Evolutionary conservation across 1,140 invertebrate species (phyloP).

Genomic region (Manduca sexta): DNA sequence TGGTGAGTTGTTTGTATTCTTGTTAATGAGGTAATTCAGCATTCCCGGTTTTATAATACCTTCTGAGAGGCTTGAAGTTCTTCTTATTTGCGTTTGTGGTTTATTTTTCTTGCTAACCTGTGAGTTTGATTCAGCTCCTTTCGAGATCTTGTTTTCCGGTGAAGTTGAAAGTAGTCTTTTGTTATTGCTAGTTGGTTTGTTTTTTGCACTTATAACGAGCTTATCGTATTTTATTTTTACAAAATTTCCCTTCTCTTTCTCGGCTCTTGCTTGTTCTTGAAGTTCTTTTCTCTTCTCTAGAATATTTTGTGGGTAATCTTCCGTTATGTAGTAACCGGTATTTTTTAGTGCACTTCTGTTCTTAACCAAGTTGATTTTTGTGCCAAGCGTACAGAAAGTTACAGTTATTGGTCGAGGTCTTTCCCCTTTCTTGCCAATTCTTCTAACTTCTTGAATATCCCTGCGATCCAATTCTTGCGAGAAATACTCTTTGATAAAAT

Average conservation of each 20-base stretch:
- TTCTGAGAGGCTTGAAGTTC: conserved; percentile 19
- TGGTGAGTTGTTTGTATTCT: conserved; percentile 11
- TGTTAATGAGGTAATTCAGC: conserved; percentile 17
- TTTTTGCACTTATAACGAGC: conserved; percentile 13
- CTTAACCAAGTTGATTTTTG: neutral
- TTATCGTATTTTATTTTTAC: conserved; percentile 23
- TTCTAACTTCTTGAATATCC: neutral
- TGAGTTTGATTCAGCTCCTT: conserved; percentile 14
- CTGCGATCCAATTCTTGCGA: neutral
- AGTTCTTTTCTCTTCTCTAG: conserved; percentile 7
- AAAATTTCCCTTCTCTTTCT: conserved; percentile 13
- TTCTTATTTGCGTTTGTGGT: conserved; percentile 13
- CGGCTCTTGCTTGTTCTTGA: conserved; percentile 16
- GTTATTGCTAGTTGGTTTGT: no score
- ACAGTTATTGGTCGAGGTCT: neutral
- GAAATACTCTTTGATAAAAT: neutral
- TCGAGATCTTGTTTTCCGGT: conserved; percentile 17
- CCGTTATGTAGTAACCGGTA: neutral
- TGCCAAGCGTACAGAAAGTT: neutral
- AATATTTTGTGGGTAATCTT: neutral
- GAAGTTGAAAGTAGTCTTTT: conserved; percentile 20
- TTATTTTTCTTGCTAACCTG: conserved; percentile 26
- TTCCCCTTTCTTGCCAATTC: neutral
- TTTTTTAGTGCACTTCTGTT: neutral
- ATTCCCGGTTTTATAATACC: conserved; percentile 15